Conservation (phyloP, 2,113 vertebrate genomes). For the Leptobrachium ailaonicum region DNA sequence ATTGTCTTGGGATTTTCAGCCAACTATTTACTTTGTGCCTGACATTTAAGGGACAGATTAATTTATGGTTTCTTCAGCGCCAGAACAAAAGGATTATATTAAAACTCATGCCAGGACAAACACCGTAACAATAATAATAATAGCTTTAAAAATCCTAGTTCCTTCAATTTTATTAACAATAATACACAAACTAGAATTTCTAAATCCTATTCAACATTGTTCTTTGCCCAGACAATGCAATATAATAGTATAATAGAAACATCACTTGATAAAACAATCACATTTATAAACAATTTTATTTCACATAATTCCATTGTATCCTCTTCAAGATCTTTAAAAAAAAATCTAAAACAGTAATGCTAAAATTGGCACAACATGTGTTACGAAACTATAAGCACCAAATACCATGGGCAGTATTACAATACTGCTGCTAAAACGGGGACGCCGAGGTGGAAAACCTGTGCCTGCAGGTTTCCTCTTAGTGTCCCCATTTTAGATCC, state of each 20-base stretch:
- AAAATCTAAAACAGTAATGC: no score
- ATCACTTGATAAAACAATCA: background rate
- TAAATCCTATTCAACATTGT: background rate
- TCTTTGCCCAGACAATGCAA: background rate
- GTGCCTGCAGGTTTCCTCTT: no score
- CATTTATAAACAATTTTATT: background rate
- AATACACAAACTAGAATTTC: background rate
- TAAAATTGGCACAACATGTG: no score
- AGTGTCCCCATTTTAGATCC: no score
- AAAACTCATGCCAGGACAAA: slow-evolving; percentile 32
- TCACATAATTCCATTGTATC: no score
- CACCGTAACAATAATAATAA: slow-evolving; percentile 25
- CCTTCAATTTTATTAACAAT: slow-evolving; percentile 8
- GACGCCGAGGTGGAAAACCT: no score
- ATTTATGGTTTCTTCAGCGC: slow-evolving; percentile 25
- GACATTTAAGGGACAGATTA: slow-evolving; percentile 37
- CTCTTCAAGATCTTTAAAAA: no score
- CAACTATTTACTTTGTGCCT: slow-evolving; percentile 33
- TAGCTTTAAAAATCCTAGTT: slow-evolving; percentile 1
- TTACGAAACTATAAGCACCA: no score
- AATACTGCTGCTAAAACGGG: no score
- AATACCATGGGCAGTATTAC: no score
- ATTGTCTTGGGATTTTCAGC: slow-evolving; percentile 33
- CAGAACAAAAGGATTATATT: slow-evolving; percentile 39
- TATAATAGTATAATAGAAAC: background rate